Conservation (phyloP, 2,113 vertebrate genomes). For the Tylochromis polylepis region DNA sequence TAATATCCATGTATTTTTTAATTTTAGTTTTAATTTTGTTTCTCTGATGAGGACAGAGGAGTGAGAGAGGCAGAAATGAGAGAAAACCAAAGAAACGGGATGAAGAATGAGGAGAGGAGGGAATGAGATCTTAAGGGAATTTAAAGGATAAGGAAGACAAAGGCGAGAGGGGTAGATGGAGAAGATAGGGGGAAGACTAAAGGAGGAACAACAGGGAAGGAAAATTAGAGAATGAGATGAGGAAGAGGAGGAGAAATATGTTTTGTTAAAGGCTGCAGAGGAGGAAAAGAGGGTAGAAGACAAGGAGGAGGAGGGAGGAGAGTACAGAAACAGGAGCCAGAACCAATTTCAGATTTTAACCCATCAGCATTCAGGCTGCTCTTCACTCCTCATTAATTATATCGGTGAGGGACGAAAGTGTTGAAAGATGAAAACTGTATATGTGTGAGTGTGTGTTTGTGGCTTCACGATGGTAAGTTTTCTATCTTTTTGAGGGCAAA, state of each 20-base stretch:
- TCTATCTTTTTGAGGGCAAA: not conserved
- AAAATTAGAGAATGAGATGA: not conserved
- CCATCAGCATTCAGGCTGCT: not conserved
- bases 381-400: not conserved
- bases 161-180: not conserved
- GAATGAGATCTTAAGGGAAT: not conserved
- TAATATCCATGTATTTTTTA: not conserved
- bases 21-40: not conserved
- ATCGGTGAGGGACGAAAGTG: not conserved
- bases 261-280: not conserved
- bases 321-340: not conserved
- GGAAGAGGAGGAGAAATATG: not conserved
- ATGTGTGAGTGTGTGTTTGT: not conserved
- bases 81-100: not conserved
- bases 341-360: not conserved
- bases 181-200: not conserved
- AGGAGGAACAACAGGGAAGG: not conserved
- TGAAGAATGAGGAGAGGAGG: not conserved
- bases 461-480: rapidly evolving
- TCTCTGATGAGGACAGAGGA: not conserved
- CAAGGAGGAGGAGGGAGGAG: not conserved
- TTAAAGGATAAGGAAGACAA: not conserved
- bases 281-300: not conserved
- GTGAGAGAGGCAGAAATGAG: not conserved
- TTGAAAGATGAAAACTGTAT: not conserved